These are phyloP conservation scores for Andrena trimmerana DNA, from an alignment of 2,888 invertebrate genomes.

Conservation along the genomic window DNA sequence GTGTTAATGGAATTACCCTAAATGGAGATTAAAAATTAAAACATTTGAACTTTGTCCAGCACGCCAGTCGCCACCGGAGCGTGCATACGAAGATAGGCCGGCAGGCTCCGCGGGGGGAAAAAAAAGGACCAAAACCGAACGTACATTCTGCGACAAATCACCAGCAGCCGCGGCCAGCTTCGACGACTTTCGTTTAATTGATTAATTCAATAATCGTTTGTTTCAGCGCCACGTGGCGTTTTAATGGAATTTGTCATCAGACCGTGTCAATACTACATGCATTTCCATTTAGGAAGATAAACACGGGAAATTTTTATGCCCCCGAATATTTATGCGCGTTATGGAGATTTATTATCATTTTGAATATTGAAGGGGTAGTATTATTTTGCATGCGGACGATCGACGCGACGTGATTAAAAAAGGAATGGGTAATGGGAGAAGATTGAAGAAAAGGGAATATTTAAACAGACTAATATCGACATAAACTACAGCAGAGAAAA, in stretches of 20 bases:
- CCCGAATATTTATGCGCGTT: slow-evolving; percentile 16
- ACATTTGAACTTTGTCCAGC: slow-evolving; percentile 36
- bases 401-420: neutral
- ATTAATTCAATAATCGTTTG: slow-evolving; percentile 52
- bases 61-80: neutral
- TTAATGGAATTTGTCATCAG: slow-evolving; percentile 41
- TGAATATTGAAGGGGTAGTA: neutral
- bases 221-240: slow-evolving; percentile 6
- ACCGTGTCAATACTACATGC: slow-evolving; percentile 22
- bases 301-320: slow-evolving; percentile 19
- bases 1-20: slow-evolving; percentile 56
- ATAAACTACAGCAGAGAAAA: too few species aligned
- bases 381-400: too few species aligned
- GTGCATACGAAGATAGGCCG: slow-evolving; percentile 16
- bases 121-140: neutral
- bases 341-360: neutral
- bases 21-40: slow-evolving; percentile 58
- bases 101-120: neutral
- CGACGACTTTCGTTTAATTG: slow-evolving; percentile 43
- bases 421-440: neutral
- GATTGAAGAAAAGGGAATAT: too few species aligned
- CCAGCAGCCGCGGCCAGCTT: slow-evolving; percentile 6
- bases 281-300: slow-evolving; percentile 33
- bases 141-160: slow-evolving; percentile 20
- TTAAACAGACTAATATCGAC: too few species aligned